Percentiles rank a stretch among this genome's conserved stretches.
phyloP scores from a whole-genome alignment of 2,888 invertebrate genomes.

The Leucania comma region DNA sequence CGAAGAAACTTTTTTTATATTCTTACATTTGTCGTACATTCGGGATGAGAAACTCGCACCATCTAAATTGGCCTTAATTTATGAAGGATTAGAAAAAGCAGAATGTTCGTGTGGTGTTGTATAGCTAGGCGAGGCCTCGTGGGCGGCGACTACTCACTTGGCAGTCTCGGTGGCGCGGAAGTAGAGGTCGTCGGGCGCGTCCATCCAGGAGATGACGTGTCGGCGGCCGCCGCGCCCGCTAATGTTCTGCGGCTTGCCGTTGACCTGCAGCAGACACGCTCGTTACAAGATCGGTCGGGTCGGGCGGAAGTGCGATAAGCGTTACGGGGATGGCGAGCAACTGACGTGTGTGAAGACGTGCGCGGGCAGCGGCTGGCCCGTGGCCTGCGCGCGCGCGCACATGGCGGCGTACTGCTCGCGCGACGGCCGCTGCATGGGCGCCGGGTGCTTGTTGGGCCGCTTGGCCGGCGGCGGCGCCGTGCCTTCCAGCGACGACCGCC shows the following conservation, averaged over 20 bases:
- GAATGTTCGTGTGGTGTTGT: neutral
- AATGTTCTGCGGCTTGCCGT: slow-evolving; percentile 95
- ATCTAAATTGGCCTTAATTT: no score
- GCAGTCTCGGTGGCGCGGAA: slow-evolving; percentile 97
- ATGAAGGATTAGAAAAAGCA: neutral
- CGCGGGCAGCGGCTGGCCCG: slow-evolving; percentile 93
- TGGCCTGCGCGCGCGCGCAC: slow-evolving; percentile 92
- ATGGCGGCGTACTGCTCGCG: slow-evolving; percentile 94
- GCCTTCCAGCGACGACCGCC: slow-evolving; percentile 71
- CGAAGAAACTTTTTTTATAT: no score
- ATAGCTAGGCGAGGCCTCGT: slow-evolving; percentile 27
- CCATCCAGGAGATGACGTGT: slow-evolving; percentile 99
- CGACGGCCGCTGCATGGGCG: slow-evolving; percentile 93
- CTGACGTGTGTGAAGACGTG: slow-evolving; percentile 92
- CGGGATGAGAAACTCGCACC: no score
- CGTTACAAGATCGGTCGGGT: slow-evolving; percentile 45
- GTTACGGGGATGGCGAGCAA: slow-evolving; percentile 49
- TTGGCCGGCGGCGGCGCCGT: slow-evolving; percentile 93
- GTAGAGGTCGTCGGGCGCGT: slow-evolving; percentile 99
- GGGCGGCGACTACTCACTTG: slow-evolving; percentile 92
- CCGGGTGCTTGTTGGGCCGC: slow-evolving; percentile 94
- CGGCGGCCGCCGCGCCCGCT: slow-evolving; percentile 95
- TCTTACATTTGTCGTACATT: no score
- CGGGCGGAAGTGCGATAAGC: slow-evolving; percentile 17
- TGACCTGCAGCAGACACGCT: slow-evolving; percentile 88